Conservation (phyloP, 2,113 vertebrate genomes). For the Abramis brama region DNA sequence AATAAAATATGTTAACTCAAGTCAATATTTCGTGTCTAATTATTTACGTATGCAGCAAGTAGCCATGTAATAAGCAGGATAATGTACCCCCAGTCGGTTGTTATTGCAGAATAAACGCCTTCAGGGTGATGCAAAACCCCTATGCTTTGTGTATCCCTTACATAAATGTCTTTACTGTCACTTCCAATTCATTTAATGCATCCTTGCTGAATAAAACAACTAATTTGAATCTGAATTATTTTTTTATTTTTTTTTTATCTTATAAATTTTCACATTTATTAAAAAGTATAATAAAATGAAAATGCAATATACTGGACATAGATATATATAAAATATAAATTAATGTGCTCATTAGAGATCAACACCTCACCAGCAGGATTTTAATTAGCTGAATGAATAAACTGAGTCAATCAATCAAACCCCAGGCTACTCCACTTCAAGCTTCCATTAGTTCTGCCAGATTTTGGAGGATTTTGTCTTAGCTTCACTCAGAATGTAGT, state of each 20-base stretch:
- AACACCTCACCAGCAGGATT: neutral
- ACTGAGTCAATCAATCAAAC: neutral
- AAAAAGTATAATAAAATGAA: neutral
- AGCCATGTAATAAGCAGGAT: neutral
- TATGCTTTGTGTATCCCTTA: too few species aligned
- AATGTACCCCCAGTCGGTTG: neutral
- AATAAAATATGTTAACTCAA: too few species aligned
- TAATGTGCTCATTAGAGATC: neutral
- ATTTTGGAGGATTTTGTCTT: slow-evolving; percentile 11
- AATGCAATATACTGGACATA: neutral
- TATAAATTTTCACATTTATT: too few species aligned
- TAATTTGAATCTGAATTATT: too few species aligned
- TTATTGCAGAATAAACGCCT: neutral
- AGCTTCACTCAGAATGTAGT: neutral
- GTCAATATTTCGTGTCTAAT: too few species aligned
- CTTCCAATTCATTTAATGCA: neutral
- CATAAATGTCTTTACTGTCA: neutral
- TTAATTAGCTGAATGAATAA: neutral
- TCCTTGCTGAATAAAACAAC: neutral
- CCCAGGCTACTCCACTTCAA: neutral
- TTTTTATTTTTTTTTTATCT: too few species aligned
- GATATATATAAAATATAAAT: neutral
- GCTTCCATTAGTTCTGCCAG: neutral
- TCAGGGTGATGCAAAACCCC: neutral
- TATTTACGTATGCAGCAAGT: too few species aligned